Evolutionary conservation across 2,113 vertebrate genomes (phyloP).

Genomic region (Empidonax alnorum): DNA sequence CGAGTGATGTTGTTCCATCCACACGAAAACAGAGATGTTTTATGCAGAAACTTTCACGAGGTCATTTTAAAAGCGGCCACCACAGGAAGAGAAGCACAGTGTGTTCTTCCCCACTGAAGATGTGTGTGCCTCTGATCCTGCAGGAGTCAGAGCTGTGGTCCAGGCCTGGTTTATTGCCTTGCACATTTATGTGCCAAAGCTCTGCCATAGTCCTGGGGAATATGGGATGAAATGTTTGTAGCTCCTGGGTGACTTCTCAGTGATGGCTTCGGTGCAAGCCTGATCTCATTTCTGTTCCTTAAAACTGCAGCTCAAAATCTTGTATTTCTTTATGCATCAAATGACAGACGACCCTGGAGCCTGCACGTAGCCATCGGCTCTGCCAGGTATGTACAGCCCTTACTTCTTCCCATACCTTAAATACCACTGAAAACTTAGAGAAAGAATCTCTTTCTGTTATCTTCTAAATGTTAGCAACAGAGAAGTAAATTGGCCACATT

Average conservation of each 20-base stretch:
- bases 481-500: background rate
- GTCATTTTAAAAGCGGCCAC: background rate
- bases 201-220: background rate
- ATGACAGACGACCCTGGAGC: background rate
- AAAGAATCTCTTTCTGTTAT: background rate
- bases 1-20: accelerated
- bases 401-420: background rate
- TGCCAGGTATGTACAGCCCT: background rate
- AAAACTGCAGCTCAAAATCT: background rate
- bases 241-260: background rate
- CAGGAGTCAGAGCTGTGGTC: slow-evolving; percentile 24
- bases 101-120: background rate
- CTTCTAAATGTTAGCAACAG: background rate
- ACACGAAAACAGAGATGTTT: background rate
- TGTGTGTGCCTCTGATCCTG: background rate
- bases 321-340: background rate
- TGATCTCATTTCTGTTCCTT: background rate
- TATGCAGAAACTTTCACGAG: slow-evolving; percentile 28
- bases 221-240: background rate
- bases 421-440: background rate
- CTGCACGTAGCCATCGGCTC: background rate
- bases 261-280: background rate
- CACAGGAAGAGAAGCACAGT: background rate
- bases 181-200: background rate
- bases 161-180: background rate